Percentiles rank a stretch among this genome's conserved stretches.
These are phyloP conservation scores for Drosophila paranaensis DNA, from an alignment of 2,888 invertebrate genomes.

Conservation along the genomic window DNA sequence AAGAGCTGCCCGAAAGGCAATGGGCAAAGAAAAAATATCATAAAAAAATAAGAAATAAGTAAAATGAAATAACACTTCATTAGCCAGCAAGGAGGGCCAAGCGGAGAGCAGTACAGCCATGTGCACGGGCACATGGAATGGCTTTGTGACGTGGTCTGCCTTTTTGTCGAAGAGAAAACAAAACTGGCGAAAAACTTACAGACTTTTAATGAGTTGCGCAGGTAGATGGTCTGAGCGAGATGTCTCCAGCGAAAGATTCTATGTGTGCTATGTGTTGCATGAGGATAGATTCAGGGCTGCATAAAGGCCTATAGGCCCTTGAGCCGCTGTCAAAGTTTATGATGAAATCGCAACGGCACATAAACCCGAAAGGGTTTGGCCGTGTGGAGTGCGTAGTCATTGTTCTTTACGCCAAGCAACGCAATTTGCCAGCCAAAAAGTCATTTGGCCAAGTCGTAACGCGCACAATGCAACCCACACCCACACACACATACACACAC, in stretches of 20 bases:
- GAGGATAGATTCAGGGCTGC: conserved; percentile 9
- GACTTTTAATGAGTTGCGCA: conserved; percentile 66
- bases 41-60: conserved; percentile 23
- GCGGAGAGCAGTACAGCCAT: conserved; percentile 3
- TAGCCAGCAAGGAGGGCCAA: conserved; percentile 40
- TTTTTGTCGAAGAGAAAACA: conserved; percentile 32
- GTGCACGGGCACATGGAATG: conserved; percentile 40
- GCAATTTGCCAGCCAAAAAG: conserved; percentile 59
- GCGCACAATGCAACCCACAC: conserved; percentile 56
- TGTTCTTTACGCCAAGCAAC: conserved; percentile 45
- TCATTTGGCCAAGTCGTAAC: conserved; percentile 63
- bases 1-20: conserved; percentile 14
- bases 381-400: conserved; percentile 35
- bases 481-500: not conserved
- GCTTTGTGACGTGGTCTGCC: conserved; percentile 55
- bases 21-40: conserved; percentile 36
- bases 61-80: conserved; percentile 77
- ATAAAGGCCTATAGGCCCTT: conserved; percentile 13
- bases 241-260: conserved; percentile 8
- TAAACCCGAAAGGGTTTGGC: conserved; percentile 32
- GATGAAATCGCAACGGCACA: conserved; percentile 35
- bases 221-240: conserved; percentile 41
- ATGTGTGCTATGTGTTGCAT: not conserved
- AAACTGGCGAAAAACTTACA: conserved; percentile 59
- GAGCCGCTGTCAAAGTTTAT: conserved; percentile 35